Base-by-base conservation (phyloP, 2,113 vertebrate genomes). In the Ictalurus punctatus region DNA sequence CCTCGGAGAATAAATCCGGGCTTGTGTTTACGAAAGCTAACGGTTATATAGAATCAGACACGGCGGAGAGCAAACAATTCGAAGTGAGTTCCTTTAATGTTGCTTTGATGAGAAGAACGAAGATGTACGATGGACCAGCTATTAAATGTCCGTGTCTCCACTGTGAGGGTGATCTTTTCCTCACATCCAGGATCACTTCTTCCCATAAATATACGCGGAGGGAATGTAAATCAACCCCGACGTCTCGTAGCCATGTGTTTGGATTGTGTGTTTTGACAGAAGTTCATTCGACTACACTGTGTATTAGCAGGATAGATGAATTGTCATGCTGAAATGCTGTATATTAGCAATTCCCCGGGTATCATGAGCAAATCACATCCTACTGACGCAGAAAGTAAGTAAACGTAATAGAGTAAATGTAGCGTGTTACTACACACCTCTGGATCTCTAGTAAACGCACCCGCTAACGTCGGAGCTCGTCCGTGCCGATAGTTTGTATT, bases 91-190 rank as follows among this genome's bases (percentile, higher is more conserved):
- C 76, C 81, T 94, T 92, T 94, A 73, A 93, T 93, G 89, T 92
- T 93, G 92, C 91, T 94, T 94, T 94, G 59, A 94, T 92, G 90
- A 92, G 88, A 59, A 48, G 88, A 83, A 92, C 93, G 83, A 93
- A 94, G 86, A 94, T 89, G 86, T 65, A 25, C 84, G 84, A 85
- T 92, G 87, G 34, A 90, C 89, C 84, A 61, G 76, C 27, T 63
- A 82, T 89, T 84, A 69, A 82, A 79, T n/a, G n/a, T 52, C 52
- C 76, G 27, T 14, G 0, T 52, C n/a, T 79, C 13, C 76, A 52
- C 44, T 16, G 25, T 79, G 76, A 44, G 73, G 73, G 12, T 19
- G 69, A 76, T 12, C 3, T 44, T 76, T 13, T 78, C 92, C 93
- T 91, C 90, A 79, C 83, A 92, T 88, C 93, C 93, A 93, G 87